A percentile compares a stretch with the other conserved stretches of the same genome.
Evolutionary conservation across 2,888 invertebrate genomes (phyloP).

Genomic region (Nomada fucata): DNA sequence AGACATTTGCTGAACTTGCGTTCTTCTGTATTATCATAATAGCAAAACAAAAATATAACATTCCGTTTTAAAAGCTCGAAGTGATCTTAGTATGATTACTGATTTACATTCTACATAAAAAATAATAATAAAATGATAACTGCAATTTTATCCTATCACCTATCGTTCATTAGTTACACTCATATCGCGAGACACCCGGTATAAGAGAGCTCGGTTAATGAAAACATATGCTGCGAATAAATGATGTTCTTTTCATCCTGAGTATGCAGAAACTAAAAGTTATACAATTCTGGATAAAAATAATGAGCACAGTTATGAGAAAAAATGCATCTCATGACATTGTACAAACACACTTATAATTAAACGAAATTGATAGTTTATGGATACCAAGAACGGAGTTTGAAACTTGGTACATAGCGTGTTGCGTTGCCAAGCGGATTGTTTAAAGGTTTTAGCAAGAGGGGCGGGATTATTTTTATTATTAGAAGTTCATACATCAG

Average conservation of each 20-base stretch:
- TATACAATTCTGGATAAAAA: not conserved
- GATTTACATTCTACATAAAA: too few relatives aligned
- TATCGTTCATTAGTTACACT: not conserved
- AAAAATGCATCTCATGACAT: not conserved
- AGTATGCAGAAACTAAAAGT: not conserved
- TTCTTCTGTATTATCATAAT: too few relatives aligned
- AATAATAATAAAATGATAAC: too few relatives aligned
- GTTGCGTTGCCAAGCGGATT: not conserved
- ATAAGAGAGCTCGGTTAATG: not conserved
- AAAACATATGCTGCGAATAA: not conserved
- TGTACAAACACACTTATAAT: not conserved
- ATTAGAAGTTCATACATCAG: not conserved
- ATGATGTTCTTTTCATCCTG: not conserved
- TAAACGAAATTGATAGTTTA: slow-evolving; percentile 5
- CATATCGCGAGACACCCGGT: too few relatives aligned
- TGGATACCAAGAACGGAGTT: not conserved
- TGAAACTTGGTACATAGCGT: not conserved
- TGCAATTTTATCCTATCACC: not conserved
- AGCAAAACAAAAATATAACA: too few relatives aligned
- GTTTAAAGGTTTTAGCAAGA: not conserved
- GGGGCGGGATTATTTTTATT: not conserved
- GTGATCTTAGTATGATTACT: too few relatives aligned
- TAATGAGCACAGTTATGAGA: not conserved
- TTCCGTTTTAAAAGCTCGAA: too few relatives aligned
- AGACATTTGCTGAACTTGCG: too few relatives aligned